These are phyloP conservation scores for Orientallactaga sibirica DNA, from an alignment of 2,797 vertebrate genomes.

Conservation along the genomic window DNA sequence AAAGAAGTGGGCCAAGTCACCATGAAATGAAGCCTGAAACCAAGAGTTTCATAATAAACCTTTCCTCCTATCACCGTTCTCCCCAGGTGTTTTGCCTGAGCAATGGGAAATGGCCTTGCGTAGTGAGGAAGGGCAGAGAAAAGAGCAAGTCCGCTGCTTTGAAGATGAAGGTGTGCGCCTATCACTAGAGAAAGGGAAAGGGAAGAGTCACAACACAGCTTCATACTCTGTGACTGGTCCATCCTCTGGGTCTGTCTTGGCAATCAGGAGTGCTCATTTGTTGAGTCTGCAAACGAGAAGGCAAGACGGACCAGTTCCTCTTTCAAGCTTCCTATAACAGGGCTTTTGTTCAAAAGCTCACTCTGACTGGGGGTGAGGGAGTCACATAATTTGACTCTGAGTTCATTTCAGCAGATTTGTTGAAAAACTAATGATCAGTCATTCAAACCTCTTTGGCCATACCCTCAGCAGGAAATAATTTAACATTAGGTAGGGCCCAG, in stretches of 20 bases:
- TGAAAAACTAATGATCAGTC: background rate
- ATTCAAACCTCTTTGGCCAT: background rate
- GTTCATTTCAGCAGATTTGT: background rate
- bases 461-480: background rate
- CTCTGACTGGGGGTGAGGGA: background rate
- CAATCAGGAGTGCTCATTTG: background rate
- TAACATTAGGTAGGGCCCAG: background rate
- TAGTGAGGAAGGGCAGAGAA: background rate
- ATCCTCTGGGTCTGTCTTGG: background rate
- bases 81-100: background rate
- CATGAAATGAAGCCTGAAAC: background rate
- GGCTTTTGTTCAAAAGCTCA: background rate
- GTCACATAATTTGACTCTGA: background rate
- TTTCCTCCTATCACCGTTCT: background rate
- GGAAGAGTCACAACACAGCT: background rate
- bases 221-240: background rate
- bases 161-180: background rate
- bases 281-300: background rate
- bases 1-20: background rate
- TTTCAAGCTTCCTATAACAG: background rate
- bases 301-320: background rate
- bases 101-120: background rate
- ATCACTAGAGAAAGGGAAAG: background rate
- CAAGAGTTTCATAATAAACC: background rate
- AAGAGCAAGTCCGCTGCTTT: background rate